These are phyloP conservation scores for Drosophila nigricruria DNA, from an alignment of 2,888 invertebrate genomes.

Conservation along the genomic window DNA sequence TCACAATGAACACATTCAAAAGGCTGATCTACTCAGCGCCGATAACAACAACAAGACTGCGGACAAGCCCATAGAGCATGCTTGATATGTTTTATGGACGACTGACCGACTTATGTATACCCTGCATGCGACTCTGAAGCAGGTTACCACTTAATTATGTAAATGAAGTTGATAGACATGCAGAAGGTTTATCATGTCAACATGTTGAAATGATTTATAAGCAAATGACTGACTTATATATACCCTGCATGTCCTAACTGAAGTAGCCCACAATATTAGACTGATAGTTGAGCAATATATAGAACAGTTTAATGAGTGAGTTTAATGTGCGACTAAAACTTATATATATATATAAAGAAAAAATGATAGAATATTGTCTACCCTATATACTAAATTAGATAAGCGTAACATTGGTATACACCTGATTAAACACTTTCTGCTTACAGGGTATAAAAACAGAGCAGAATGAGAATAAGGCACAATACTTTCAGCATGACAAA, in stretches of 20 bases:
- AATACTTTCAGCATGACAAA: constrained; percentile 43
- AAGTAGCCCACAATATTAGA: neutral
- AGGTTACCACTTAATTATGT: neutral
- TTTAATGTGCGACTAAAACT: neutral
- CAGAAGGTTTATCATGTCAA: neutral
- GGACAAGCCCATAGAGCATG: constrained; percentile 46
- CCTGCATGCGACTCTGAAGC: neutral
- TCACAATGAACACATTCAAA: constrained; percentile 67
- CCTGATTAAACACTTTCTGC: neutral
- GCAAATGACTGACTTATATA: neutral
- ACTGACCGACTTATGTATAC: neutral
- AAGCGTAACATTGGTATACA: neutral
- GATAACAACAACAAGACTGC: constrained; percentile 11
- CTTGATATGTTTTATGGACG: neutral
- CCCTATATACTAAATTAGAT: neutral
- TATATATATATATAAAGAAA: no score
- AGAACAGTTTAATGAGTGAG: neutral
- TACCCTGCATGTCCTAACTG: neutral
- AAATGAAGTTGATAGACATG: neutral
- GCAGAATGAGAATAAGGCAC: constrained; percentile 26
- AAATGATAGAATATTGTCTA: neutral
- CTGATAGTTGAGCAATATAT: neutral
- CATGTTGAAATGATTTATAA: neutral
- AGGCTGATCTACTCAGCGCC: constrained; percentile 17
- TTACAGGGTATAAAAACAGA: constrained; percentile 28